phyloP scores from a whole-genome alignment of 1,140 invertebrate genomes.

The Platorchestia sp. region DNA sequence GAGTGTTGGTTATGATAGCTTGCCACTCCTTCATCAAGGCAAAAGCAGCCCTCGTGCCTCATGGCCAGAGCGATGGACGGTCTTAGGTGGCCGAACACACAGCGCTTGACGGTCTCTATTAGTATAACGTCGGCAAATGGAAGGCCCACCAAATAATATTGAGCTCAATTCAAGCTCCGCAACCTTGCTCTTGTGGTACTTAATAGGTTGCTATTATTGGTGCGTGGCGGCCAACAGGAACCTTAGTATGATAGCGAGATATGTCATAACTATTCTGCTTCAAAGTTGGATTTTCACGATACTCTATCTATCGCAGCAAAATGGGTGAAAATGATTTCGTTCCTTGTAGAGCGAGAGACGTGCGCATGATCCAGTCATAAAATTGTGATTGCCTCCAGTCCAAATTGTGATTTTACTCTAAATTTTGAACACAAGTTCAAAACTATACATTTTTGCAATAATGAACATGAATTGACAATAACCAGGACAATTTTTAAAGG shows the following conservation, averaged over 20 bases:
- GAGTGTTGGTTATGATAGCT: neutral
- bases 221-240: neutral
- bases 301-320: neutral
- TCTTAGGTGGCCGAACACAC: neutral
- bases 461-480: too few species aligned
- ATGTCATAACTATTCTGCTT: neutral
- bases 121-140: neutral
- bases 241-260: neutral
- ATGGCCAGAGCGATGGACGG: neutral
- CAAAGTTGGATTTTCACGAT: neutral
- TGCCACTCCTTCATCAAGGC: neutral
- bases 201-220: neutral
- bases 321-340: too few species aligned
- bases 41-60: neutral
- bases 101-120: neutral
- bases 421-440: too few species aligned
- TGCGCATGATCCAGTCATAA: too few species aligned
- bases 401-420: too few species aligned
- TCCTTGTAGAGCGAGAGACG: too few species aligned
- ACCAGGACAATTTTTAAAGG: too few species aligned
- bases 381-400: too few species aligned
- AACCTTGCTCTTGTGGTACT: neutral
- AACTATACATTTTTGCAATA: too few species aligned
- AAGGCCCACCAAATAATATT: neutral
- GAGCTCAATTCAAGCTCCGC: neutral